phyloP scores from a whole-genome alignment of 2,888 invertebrate genomes.

The Epirrhoe tristata region DNA sequence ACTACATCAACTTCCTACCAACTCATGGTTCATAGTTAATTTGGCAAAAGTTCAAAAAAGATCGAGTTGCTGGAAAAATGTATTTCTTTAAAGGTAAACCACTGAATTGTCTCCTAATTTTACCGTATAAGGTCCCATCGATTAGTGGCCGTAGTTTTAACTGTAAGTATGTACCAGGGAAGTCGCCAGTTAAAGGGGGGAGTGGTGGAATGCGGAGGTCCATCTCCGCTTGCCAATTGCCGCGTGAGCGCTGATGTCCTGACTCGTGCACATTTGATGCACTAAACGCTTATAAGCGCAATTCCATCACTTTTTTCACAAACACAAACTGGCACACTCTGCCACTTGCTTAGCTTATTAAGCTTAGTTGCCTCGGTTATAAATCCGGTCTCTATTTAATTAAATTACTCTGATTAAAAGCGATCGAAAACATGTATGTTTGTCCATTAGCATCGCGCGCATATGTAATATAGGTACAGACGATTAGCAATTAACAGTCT shows the following conservation, averaged over 20 bases:
- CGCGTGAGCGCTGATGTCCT: conserved; percentile 45
- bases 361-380: not conserved
- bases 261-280: conserved; percentile 39
- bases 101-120: not conserved
- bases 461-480: not conserved
- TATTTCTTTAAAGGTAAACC: conserved; percentile 1
- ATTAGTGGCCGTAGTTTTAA: conserved; percentile 30
- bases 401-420: not conserved
- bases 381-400: not conserved
- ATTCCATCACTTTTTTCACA: conserved; percentile 23
- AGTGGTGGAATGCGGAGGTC: conserved; percentile 67
- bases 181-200: conserved; percentile 64
- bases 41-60: conserved; percentile 23
- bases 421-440: not conserved
- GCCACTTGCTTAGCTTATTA: not conserved
- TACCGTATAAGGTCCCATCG: conserved; percentile 14
- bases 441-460: not conserved
- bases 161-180: conserved; percentile 51
- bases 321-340: not conserved
- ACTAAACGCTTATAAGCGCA: conserved; percentile 27
- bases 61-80: conserved; percentile 3
- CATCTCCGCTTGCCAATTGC: conserved; percentile 52
- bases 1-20: conserved; percentile 29
- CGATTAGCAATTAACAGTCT: not conserved
- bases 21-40: conserved; percentile 23